A percentile compares a stretch with the other conserved stretches of the same genome.
phyloP scores from a whole-genome alignment of 1,140 invertebrate genomes.

The Conopomorpha cramerella region DNA sequence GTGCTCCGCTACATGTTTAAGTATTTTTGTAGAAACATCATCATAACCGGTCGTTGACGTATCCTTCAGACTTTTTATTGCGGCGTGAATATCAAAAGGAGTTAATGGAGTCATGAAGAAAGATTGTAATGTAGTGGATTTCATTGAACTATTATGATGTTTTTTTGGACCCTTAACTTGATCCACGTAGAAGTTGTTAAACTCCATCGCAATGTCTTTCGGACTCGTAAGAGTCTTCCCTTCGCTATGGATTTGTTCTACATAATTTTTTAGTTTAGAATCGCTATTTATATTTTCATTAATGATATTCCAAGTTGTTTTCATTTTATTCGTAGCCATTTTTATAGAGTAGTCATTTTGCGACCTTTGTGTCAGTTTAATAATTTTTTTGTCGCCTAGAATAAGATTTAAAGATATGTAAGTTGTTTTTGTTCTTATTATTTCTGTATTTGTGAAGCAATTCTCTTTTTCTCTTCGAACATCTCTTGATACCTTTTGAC shows the following conservation, averaged over 20 bases:
- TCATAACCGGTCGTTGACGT: conserved; percentile 1
- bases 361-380: not conserved
- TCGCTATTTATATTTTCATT: no score
- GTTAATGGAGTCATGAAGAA: conserved; percentile 1
- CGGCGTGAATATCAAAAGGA: not conserved
- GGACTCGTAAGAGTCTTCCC: no score
- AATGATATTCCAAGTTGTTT: not conserved
- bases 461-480: not conserved
- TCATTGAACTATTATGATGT: no score
- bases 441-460: not conserved
- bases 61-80: not conserved
- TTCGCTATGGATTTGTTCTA: no score
- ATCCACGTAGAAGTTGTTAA: no score
- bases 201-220: no score
- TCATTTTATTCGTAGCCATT: not conserved
- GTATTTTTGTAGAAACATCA: not conserved
- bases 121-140: no score
- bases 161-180: no score
- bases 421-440: not conserved
- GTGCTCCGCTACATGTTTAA: not conserved
- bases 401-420: not conserved
- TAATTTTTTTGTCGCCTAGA: no score
- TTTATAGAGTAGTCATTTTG: not conserved
- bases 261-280: no score
- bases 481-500: not conserved